phyloP scores from a whole-genome alignment of 2,888 invertebrate species.

The Ypsolopha sequella region DNA sequence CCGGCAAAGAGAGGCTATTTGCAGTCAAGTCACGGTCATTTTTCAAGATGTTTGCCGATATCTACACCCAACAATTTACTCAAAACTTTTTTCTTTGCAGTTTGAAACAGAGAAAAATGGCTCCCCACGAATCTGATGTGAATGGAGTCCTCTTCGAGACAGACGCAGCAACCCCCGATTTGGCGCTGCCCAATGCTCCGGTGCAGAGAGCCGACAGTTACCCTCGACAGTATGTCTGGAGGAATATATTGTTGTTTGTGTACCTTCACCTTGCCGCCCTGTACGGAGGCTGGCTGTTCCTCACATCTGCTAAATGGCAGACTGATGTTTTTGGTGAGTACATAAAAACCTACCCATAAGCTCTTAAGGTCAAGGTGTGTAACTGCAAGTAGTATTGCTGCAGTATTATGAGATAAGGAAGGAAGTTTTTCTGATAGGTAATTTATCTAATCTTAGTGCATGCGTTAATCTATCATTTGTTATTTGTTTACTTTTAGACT shows the following conservation, averaged over 20 bases:
- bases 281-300: slow-evolving; percentile 80
- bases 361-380: no score
- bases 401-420: no score
- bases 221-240: slow-evolving; percentile 79
- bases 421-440: no score
- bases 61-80: background rate
- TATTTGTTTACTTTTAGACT: no score
- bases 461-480: no score
- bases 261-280: slow-evolving; percentile 82
- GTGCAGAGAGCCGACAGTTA: slow-evolving; percentile 66
- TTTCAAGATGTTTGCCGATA: no score
- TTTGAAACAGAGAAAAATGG: slow-evolving; percentile 33
- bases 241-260: slow-evolving; percentile 83
- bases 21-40: no score
- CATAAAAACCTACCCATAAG: no score
- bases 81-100: slow-evolving; percentile 15
- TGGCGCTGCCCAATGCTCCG: slow-evolving; percentile 43
- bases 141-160: slow-evolving; percentile 62
- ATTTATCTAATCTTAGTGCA: no score
- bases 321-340: slow-evolving; percentile 80
- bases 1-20: no score
- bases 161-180: slow-evolving; percentile 56
- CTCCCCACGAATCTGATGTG: slow-evolving; percentile 50
- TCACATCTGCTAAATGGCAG: slow-evolving; percentile 80
- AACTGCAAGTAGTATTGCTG: no score